These are phyloP conservation scores for Lasioglossum leucozonium DNA, from an alignment of 2,888 invertebrate genomes.

Conservation along the genomic window DNA sequence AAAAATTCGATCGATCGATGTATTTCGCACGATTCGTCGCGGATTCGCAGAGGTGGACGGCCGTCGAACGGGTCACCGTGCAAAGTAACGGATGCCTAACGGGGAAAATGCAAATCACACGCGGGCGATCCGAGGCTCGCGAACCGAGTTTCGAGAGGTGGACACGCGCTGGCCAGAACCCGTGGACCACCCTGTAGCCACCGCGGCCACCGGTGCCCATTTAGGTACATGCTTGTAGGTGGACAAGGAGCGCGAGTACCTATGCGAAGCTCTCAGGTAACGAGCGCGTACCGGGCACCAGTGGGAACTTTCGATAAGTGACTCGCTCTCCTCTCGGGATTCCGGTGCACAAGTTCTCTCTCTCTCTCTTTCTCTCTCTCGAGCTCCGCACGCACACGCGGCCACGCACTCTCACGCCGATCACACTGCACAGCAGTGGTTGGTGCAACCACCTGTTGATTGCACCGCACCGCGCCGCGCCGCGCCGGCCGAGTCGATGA, in stretches of 20 bases:
- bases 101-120: conserved; percentile 26
- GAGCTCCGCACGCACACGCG: conserved; percentile 20
- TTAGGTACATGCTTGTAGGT: conserved; percentile 64
- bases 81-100: conserved; percentile 23
- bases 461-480: conserved; percentile 34
- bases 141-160: conserved; percentile 18
- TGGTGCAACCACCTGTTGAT: conserved; percentile 73
- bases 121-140: neutral
- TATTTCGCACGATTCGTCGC: neutral
- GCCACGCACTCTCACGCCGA: conserved; percentile 25
- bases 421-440: conserved; percentile 44
- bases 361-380: neutral
- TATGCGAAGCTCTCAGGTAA: conserved; percentile 51
- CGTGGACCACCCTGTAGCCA: conserved; percentile 50
- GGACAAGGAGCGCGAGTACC: conserved; percentile 51
- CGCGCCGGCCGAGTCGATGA: conserved; percentile 54
- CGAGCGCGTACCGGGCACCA: conserved; percentile 42
- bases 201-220: conserved; percentile 38
- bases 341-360: neutral
- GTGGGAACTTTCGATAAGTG: conserved; percentile 68
- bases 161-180: conserved; percentile 27
- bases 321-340: conserved; percentile 16
- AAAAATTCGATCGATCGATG: neutral
- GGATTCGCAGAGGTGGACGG: conserved; percentile 18
- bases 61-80: conserved; percentile 5